Evolutionary conservation across 2,113 vertebrate genomes (phyloP).

Genomic region (Myodes glareolus): DNA sequence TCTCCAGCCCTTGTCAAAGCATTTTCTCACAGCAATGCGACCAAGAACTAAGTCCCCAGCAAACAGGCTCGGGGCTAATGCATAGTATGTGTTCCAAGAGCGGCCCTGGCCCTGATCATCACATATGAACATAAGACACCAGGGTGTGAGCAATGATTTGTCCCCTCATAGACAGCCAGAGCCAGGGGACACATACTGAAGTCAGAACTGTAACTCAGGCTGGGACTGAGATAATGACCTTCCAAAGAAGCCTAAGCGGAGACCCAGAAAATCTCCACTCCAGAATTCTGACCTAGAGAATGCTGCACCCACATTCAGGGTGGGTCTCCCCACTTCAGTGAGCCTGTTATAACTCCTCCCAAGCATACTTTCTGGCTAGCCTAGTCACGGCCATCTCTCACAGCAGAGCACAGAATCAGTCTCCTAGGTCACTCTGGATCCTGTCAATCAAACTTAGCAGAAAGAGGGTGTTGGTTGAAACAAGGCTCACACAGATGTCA

Average conservation of each 20-base stretch:
- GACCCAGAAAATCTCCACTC: not conserved
- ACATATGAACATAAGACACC: not conserved
- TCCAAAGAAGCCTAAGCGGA: not conserved
- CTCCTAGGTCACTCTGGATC: no score
- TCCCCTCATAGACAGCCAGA: not conserved
- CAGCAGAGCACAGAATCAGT: not conserved
- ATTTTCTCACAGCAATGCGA: not conserved
- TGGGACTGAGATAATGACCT: not conserved
- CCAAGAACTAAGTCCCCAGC: not conserved
- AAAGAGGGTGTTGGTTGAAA: not conserved
- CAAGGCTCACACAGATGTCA: not conserved
- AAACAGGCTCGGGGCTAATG: not conserved
- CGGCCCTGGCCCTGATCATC: not conserved
- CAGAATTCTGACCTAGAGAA: not conserved
- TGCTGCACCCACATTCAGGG: not conserved
- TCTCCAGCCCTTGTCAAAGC: not conserved
- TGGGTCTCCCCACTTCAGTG: not conserved
- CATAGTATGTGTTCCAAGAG: not conserved
- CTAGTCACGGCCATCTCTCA: not conserved
- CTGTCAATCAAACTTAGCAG: not conserved
- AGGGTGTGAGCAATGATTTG: no score
- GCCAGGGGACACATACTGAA: not conserved
- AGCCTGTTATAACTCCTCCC: not conserved
- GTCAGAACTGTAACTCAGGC: not conserved
- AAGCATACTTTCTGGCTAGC: not conserved